Percentiles rank a stretch among this genome's conserved stretches.
Evolutionary conservation across 2,113 vertebrate genomes (phyloP).

Genomic region (Microcebus griseorufus): DNA sequence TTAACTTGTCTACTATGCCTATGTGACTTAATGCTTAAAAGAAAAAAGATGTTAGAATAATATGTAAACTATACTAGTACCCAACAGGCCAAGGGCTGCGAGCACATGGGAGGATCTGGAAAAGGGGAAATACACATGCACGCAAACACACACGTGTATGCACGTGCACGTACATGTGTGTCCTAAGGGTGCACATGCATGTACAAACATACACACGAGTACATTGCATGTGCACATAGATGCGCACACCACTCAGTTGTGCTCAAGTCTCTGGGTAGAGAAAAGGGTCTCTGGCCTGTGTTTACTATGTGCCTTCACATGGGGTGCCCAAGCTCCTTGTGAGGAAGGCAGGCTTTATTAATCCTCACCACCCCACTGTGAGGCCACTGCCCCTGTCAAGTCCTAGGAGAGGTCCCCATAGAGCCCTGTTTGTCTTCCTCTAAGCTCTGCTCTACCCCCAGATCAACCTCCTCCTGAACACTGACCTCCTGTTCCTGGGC

Average conservation of each 20-base stretch:
- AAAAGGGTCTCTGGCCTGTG: not conserved
- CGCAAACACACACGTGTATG: no score
- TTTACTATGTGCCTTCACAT: not conserved
- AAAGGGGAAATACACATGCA: not conserved
- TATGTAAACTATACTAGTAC: not conserved
- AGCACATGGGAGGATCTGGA: not conserved
- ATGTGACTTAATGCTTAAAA: not conserved
- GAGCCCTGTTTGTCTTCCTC: not conserved
- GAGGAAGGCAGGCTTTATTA: not conserved
- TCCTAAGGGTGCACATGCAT: not conserved
- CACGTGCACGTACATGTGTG: no score
- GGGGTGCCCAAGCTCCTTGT: not conserved
- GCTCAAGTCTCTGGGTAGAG: not conserved
- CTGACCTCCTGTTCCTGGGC: not conserved
- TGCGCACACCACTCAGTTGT: not conserved
- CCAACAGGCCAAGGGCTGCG: not conserved
- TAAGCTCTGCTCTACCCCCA: not conserved
- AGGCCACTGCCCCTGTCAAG: not conserved
- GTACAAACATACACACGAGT: fast-evolving
- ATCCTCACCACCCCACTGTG: not conserved
- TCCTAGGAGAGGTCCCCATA: not conserved
- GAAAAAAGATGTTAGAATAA: not conserved
- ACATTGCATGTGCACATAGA: no score
- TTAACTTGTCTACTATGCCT: not conserved
- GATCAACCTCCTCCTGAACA: not conserved